A percentile compares a stretch with the other conserved stretches of the same genome.
Conservation (phyloP, 1,140 invertebrate genomes). For the Platyscapa corneri region DNA sequence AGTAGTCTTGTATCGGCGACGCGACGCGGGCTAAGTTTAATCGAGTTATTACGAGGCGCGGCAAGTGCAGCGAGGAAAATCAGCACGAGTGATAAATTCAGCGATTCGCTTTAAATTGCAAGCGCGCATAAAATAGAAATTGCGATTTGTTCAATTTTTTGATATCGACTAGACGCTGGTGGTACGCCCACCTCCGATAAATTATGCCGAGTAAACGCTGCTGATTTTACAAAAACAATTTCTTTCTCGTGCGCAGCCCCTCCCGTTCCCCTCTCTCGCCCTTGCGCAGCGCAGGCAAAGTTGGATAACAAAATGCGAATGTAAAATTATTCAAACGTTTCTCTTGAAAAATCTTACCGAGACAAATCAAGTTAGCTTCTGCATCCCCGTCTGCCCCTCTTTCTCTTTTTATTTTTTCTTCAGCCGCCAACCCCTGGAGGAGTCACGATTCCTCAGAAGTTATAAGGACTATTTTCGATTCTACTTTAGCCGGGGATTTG, state of each 20-base stretch:
- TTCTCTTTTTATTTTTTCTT: conserved; percentile 15
- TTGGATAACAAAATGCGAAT: conserved; percentile 58
- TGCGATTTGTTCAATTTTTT: not conserved
- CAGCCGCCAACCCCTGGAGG: not conserved
- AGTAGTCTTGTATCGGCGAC: not conserved
- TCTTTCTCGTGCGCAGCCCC: conserved; percentile 43
- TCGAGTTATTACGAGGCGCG: not conserved
- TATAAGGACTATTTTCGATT: conserved; percentile 29
- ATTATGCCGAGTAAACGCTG: conserved; percentile 46
- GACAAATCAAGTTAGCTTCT: conserved; percentile 61
- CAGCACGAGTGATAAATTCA: not conserved
- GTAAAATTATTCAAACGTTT: conserved; percentile 60
- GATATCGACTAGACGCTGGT: conserved; percentile 31
- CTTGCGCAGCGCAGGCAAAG: conserved; percentile 39
- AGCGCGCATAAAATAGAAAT: not conserved
- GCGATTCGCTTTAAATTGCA: not conserved
- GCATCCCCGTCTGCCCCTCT: not conserved
- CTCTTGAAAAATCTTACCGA: conserved; percentile 57
- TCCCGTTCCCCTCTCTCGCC: conserved; percentile 51
- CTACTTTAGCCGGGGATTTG: conserved; percentile 10
- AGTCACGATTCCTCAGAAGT: conserved; percentile 13
- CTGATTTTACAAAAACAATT: conserved; percentile 50
- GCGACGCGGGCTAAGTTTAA: not conserved
- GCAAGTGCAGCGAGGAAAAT: not conserved
- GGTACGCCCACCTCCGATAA: conserved; percentile 47